Evolutionary conservation across 2,113 vertebrate species (phyloP).

Genomic region (Phodopus roborovskii): DNA sequence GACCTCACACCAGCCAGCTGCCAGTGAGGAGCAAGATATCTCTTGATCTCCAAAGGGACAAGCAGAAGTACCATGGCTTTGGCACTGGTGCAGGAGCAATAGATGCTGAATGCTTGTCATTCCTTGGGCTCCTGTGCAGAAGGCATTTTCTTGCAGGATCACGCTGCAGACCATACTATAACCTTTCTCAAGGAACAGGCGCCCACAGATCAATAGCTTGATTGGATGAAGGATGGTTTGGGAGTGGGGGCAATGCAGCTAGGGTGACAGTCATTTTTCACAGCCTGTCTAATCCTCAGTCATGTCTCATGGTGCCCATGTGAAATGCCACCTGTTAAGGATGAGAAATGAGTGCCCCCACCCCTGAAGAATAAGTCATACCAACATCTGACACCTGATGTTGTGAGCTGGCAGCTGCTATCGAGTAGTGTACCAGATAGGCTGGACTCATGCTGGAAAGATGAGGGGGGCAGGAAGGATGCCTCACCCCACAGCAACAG

Average conservation of each 20-base stretch:
- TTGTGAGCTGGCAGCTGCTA: background rate
- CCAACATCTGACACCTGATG: background rate
- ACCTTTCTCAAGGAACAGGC: slow-evolving; percentile 30
- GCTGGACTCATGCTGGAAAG: background rate
- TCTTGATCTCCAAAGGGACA: background rate
- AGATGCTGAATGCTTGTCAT: background rate
- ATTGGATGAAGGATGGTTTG: slow-evolving; percentile 63
- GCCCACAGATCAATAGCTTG: slow-evolving; percentile 61
- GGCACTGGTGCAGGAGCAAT: background rate
- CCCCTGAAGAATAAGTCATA: slow-evolving; percentile 3
- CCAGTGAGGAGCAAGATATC: background rate
- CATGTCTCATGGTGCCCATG: background rate
- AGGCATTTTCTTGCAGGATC: slow-evolving; percentile 68
- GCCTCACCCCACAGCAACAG: background rate
- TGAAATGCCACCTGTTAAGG: slow-evolving; percentile 69
- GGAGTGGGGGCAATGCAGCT: background rate
- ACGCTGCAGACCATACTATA: slow-evolving; percentile 33
- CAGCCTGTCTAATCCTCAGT: background rate
- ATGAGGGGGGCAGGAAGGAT: background rate
- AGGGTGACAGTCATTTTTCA: slow-evolving; percentile 61
- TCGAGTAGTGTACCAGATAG: background rate
- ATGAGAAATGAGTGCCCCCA: slow-evolving; percentile 58
- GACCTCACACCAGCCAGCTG: background rate
- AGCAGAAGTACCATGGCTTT: no score
- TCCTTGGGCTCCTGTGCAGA: background rate